Conservation (phyloP, 2,888 invertebrate genomes). For the Notocelia uddmanniana region DNA sequence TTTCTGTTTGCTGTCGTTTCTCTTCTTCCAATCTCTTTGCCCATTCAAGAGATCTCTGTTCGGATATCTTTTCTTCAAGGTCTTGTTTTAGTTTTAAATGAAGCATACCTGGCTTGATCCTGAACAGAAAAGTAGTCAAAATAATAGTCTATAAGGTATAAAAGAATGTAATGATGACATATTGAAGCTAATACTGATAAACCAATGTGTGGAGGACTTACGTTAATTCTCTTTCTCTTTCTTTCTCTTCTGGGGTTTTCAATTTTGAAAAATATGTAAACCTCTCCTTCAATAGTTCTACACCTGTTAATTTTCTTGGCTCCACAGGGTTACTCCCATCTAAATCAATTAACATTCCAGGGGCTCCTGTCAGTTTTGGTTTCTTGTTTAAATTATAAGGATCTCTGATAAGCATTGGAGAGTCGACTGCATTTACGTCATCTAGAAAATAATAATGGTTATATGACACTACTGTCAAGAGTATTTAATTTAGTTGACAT, state of each 20-base stretch:
- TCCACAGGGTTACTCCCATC: conserved; percentile 57
- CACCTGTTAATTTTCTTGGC: conserved; percentile 81
- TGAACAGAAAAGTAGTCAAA: conserved; percentile 53
- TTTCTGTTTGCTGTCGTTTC: conserved; percentile 73
- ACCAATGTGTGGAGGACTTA: conserved; percentile 58
- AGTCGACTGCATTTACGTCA: conserved; percentile 51
- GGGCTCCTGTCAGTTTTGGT: conserved; percentile 81
- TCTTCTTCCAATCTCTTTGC: conserved; percentile 86
- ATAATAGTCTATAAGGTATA: background rate
- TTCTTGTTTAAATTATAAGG: conserved; percentile 56
- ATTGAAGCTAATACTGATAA: background rate
- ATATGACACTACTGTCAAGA: background rate
- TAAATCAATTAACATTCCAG: conserved; percentile 80
- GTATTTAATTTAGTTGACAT: too few species aligned
- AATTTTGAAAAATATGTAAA: conserved; percentile 88
- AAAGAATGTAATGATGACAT: background rate
- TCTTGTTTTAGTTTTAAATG: conserved; percentile 89
- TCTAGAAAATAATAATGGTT: conserved; percentile 52
- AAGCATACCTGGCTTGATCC: conserved; percentile 89
- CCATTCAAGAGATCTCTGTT: conserved; percentile 90
- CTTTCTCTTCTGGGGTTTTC: conserved; percentile 80
- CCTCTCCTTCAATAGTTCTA: conserved; percentile 89
- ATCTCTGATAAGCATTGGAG: conserved; percentile 59
- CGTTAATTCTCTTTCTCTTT: conserved; percentile 86
- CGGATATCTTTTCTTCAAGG: conserved; percentile 89